These are phyloP conservation scores for Strigamia crassipes DNA, from an alignment of 2,888 invertebrate species.

Conservation along the genomic window DNA sequence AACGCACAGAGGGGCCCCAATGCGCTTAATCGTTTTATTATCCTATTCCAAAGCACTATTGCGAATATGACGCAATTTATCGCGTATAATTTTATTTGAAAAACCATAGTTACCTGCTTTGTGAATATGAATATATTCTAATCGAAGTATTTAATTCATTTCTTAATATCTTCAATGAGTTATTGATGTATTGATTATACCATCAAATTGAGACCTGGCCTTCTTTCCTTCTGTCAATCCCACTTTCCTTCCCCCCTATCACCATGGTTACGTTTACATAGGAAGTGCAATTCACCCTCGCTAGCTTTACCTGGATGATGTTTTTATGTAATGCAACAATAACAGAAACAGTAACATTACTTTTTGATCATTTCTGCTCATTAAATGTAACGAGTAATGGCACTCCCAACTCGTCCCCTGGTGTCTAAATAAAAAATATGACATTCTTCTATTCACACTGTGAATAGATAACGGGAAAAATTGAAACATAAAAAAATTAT, in stretches of 20 bases:
- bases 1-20: not conserved
- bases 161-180: not conserved
- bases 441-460: not conserved
- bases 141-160: too few species aligned
- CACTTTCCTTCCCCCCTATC: not conserved
- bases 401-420: not conserved
- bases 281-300: not conserved
- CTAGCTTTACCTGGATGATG: not conserved
- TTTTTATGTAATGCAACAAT: not conserved
- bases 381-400: not conserved
- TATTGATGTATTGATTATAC: constrained; percentile 3
- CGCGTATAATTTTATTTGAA: not conserved
- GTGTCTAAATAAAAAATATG: not conserved
- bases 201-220: constrained; percentile 20
- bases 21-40: not conserved
- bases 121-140: too few species aligned
- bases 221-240: constrained; percentile 30
- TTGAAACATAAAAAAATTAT: not conserved
- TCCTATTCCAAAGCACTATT: not conserved
- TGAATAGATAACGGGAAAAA: not conserved
- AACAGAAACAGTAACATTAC: not conserved
- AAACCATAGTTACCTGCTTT: too few species aligned
- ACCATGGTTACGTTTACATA: constrained; percentile 22
- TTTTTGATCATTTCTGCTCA: not conserved
- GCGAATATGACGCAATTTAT: not conserved